Conservation (phyloP, 2,888 invertebrate species). For the Ophion ellenae region DNA sequence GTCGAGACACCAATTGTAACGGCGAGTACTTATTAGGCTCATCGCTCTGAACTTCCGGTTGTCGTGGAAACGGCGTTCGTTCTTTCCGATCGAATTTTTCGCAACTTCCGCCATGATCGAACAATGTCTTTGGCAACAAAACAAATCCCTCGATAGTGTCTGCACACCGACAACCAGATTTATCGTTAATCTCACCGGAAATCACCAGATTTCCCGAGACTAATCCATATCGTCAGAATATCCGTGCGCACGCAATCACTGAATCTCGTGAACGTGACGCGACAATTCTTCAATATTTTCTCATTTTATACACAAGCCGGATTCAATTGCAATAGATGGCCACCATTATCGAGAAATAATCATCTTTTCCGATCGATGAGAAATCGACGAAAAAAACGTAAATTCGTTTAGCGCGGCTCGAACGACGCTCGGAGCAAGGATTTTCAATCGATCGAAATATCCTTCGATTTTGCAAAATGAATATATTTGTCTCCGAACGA, state of each 20-base stretch:
- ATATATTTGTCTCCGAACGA: neutral
- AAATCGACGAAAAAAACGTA: neutral
- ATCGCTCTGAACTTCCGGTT: constrained; percentile 70
- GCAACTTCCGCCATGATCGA: neutral
- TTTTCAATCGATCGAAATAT: neutral
- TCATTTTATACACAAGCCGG: constrained; percentile 58
- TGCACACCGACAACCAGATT: constrained; percentile 29
- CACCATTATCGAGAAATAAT: constrained; percentile 4
- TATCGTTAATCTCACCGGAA: neutral
- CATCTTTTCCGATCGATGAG: neutral
- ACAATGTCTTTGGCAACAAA: neutral
- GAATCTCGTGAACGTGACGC: constrained; percentile 50
- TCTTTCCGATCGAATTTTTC: neutral
- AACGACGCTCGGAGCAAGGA: no score
- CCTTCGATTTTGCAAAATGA: neutral
- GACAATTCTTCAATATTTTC: constrained; percentile 35
- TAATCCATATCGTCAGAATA: constrained; percentile 14
- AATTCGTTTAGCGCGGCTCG: neutral
- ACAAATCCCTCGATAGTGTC: constrained; percentile 36
- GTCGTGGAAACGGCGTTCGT: constrained; percentile 40
- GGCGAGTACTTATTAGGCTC: constrained; percentile 78
- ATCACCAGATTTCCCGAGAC: constrained; percentile 26
- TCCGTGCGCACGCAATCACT: constrained; percentile 56
- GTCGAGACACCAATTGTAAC: constrained; percentile 78
- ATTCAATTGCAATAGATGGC: constrained; percentile 73